A percentile compares a stretch with the other conserved stretches of the same genome.
Evolutionary conservation across 92 coral and sea anemone genomes (phyloP).

Genomic region (Umimayanthus chanpuru): DNA sequence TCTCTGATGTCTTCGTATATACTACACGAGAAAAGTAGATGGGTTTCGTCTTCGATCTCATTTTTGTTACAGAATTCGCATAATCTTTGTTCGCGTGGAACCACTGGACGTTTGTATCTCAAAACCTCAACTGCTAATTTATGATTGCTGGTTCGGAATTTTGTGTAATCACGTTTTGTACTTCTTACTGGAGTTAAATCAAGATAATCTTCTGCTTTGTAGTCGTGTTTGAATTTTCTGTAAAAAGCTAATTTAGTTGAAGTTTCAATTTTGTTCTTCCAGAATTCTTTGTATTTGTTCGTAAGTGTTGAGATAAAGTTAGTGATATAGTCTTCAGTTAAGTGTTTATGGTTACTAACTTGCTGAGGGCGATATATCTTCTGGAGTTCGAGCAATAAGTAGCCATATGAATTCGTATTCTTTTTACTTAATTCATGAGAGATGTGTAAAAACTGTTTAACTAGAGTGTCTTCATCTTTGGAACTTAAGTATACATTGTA

Average conservation of each 20-base stretch:
- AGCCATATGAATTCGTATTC: not conserved
- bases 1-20: constrained; percentile 3
- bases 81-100: no score
- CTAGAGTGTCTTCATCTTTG: no score
- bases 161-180: constrained; percentile 28
- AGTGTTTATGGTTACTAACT: constrained; percentile 9
- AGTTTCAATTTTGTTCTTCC: no score
- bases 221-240: no score
- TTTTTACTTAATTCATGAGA: not conserved
- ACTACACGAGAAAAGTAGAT: constrained; percentile 18
- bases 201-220: not conserved
- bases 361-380: constrained; percentile 14
- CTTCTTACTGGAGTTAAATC: constrained; percentile 10
- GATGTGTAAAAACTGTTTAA: no score
- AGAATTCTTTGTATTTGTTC: not conserved
- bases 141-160: no score
- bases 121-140: constrained; percentile 7
- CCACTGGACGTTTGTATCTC: constrained; percentile 27
- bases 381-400: constrained; percentile 8
- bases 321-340: constrained; percentile 6
- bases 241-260: no score
- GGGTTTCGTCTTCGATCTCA: no score
- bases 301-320: constrained; percentile 12
- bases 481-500: no score
- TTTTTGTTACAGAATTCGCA: no score